Percentiles rank a stretch among this genome's conserved stretches.
phyloP scores from a whole-genome alignment of 37 sponge, comb jelly and placozoan genomes.

The Halisarca cf. caerulea region DNA sequence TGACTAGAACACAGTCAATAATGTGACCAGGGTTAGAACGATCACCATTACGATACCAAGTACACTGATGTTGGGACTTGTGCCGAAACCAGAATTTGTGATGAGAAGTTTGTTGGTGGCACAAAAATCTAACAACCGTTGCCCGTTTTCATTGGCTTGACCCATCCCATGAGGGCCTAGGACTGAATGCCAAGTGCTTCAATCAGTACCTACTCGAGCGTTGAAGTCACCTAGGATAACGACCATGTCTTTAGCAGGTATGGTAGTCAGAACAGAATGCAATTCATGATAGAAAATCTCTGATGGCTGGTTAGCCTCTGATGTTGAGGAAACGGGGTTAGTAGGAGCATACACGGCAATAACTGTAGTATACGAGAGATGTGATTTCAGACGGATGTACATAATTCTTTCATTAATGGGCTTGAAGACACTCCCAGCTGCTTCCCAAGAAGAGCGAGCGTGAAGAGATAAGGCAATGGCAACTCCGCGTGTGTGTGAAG shows the following conservation, averaged over 20 bases:
- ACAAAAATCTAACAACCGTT: constrained; percentile 24
- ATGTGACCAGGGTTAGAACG: constrained; percentile 23
- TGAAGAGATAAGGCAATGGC: constrained; percentile 17
- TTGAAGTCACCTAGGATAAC: constrained; percentile 28
- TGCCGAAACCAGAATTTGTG: constrained; percentile 28
- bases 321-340: constrained; percentile 15
- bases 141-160: constrained; percentile 9
- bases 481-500: constrained; percentile 14
- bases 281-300: constrained; percentile 5
- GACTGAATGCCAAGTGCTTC: constrained; percentile 9
- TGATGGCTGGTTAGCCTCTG: constrained; percentile 20
- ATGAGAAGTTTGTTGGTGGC: constrained; percentile 20
- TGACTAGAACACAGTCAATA: background rate
- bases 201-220: constrained; percentile 18
- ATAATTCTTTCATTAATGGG: constrained; percentile 8
- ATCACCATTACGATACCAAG: constrained; percentile 20
- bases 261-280: constrained; percentile 7
- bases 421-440: constrained; percentile 12
- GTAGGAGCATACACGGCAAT: constrained; percentile 13
- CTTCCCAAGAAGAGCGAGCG: constrained; percentile 8
- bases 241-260: constrained; percentile 31
- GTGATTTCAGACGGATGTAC: constrained; percentile 19
- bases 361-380: background rate
- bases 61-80: constrained; percentile 14
- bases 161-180: constrained; percentile 27